Base-by-base conservation (phyloP, 2,888 invertebrate species). In the Cantharis rufa region DNA sequence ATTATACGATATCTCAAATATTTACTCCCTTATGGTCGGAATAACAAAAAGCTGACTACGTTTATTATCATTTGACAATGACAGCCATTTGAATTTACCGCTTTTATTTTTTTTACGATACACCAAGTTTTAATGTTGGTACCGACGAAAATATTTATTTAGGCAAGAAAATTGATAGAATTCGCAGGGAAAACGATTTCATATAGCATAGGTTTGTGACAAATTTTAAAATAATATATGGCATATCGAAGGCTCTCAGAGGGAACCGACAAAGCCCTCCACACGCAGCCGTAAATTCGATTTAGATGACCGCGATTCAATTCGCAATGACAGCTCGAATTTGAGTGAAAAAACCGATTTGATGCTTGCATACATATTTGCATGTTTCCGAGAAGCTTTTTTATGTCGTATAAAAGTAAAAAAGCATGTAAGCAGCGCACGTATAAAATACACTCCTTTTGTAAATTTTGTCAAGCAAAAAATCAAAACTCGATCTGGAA, bases 201-300 rank as follows among this genome's bases (percentile, higher is more conserved):
- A 24, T 68, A 28, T 21, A 82, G 82, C 86, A 86, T 85, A 86
- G 84, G 85, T 85, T 84, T 82, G 84, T 84, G 86, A 86, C 86
- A 86, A 86, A 86, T 86, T 86, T 83, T 83, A 84, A 86, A 86
- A 86, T 87, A 87, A 87, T 86, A 85, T 86, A 85, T 83, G 84
- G 84, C 85, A 83, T 84, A 85, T 85, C 83, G 83, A 71, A 80
- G 79, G 76, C 70, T 78, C 73, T 75, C 76, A 72, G 72, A 77
- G 78, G 76, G 81, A 61, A 77, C 81, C 76, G 75, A 80, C 81
- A 81, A 82, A 83, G 83, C 84, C 85, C 83, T 83, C 85, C 82
- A 86, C 85, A 84, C 80, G 80, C 77, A 82, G 82, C 82, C 86
- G 86, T 86, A 87, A 87, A 87, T 87, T 87, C 85, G 86, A 87